phyloP scores from a whole-genome alignment of 2,888 invertebrate species.

The Physocephala rufipes region DNA sequence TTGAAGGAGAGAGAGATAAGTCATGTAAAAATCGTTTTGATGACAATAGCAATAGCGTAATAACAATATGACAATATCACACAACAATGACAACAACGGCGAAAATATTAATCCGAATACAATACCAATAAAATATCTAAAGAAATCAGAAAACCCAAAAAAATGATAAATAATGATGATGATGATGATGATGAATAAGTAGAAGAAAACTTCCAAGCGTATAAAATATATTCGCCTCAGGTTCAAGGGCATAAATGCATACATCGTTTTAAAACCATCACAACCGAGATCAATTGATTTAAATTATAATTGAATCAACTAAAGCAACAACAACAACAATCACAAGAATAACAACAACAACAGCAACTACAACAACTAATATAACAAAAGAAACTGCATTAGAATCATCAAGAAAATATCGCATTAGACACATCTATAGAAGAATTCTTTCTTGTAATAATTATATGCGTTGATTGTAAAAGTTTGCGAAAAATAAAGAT shows the following conservation, averaged over 20 bases:
- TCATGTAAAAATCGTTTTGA: slow-evolving; percentile 22
- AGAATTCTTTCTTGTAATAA: too few relatives aligned
- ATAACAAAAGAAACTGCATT: too few relatives aligned
- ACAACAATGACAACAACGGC: slow-evolving; percentile 11
- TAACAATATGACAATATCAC: neutral
- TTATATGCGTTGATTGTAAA: too few relatives aligned
- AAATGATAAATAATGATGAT: too few relatives aligned
- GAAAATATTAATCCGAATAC: slow-evolving; percentile 45
- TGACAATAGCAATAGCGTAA: neutral
- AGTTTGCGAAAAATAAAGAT: too few relatives aligned
- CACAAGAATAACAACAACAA: too few relatives aligned
- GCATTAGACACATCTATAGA: too few relatives aligned
- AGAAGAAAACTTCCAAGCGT: slow-evolving; percentile 1
- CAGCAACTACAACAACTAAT: too few relatives aligned
- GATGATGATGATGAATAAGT: neutral
- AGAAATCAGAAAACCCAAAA: slow-evolving; percentile 13
- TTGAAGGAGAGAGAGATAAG: neutral
- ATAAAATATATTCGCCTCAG: slow-evolving; percentile 48
- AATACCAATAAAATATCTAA: slow-evolving; percentile 30
- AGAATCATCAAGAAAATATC: too few relatives aligned
- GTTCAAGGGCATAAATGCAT: slow-evolving; percentile 57
- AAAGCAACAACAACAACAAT: slow-evolving; percentile 40
- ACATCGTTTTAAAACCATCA: slow-evolving; percentile 26
- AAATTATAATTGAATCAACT: slow-evolving; percentile 61
- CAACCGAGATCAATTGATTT: slow-evolving; percentile 55